phyloP scores from a whole-genome alignment of 2,113 vertebrate genomes.

The Archilochus colubris region DNA sequence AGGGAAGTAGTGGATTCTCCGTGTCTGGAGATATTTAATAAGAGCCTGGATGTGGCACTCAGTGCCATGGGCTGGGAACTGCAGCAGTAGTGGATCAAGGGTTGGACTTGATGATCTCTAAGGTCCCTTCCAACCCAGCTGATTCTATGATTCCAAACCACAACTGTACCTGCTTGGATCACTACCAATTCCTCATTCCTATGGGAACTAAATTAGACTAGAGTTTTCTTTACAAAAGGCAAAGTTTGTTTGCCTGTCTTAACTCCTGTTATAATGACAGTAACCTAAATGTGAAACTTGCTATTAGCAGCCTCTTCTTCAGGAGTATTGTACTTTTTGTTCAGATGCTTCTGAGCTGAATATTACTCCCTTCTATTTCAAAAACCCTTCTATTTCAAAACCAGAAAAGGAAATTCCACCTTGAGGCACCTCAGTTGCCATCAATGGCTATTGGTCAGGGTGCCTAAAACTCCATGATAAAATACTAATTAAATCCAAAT shows the following conservation, averaged over 20 bases:
- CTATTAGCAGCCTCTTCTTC: background rate
- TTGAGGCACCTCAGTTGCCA: background rate
- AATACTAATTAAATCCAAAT: background rate
- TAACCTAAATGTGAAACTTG: background rate
- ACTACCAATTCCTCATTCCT: background rate
- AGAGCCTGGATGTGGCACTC: too few relatives aligned
- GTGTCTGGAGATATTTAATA: too few relatives aligned
- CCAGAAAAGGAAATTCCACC: background rate
- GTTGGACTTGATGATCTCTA: too few relatives aligned
- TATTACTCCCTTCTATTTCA: rapidly evolving
- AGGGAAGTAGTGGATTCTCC: too few relatives aligned
- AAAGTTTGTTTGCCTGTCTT: background rate
- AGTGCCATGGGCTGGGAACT: too few relatives aligned
- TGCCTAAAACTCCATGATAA: background rate
- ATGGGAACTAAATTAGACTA: background rate
- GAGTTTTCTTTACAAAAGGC: background rate
- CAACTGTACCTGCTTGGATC: background rate
- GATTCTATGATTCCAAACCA: background rate
- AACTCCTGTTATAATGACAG: background rate
- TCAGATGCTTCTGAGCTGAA: background rate
- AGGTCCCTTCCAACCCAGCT: too few relatives aligned
- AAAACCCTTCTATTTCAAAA: background rate
- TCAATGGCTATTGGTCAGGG: background rate
- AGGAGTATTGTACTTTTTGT: rapidly evolving
- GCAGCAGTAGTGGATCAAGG: too few relatives aligned